These are phyloP conservation scores for Rhagologus leucostigma DNA, from an alignment of 2,113 vertebrate genomes.

Conservation along the genomic window DNA sequence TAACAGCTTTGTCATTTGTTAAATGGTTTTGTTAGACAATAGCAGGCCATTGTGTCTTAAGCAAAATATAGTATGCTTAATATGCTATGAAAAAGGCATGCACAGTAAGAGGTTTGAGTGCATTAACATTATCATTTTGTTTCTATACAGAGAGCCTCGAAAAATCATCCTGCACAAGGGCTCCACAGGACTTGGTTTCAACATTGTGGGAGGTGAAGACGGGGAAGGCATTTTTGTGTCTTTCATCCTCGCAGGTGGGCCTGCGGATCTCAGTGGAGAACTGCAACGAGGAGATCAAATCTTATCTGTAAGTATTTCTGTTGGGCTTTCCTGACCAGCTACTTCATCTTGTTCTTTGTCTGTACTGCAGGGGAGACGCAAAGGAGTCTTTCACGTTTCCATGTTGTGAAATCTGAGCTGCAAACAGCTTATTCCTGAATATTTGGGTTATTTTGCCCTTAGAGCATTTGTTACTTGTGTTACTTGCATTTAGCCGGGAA, in stretches of 20 bases:
- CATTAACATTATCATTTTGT: constrained; percentile 54
- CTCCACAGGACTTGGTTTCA: constrained; percentile 94
- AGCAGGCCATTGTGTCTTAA: not conserved
- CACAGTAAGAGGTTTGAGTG: not conserved
- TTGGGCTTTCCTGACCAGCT: not conserved
- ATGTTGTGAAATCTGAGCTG: not conserved
- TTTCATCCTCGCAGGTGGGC: constrained; percentile 95
- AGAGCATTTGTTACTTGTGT: not conserved
- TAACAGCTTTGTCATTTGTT: not conserved
- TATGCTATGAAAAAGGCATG: not conserved
- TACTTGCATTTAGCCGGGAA: not conserved
- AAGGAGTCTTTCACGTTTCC: not conserved
- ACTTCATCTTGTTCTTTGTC: not conserved
- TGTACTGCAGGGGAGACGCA: not conserved
- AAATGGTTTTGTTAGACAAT: not conserved
- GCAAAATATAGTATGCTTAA: not conserved
- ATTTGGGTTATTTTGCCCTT: not conserved
- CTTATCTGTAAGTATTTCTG: constrained; percentile 84
- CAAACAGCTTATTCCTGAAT: not conserved
- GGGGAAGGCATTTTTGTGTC: constrained; percentile 98
- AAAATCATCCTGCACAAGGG: constrained; percentile 95
- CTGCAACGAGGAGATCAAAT: constrained; percentile 94
- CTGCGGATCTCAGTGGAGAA: constrained; percentile 93
- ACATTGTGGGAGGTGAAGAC: constrained; percentile 96
- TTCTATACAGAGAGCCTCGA: constrained; percentile 87